Conservation (phyloP, 2,888 invertebrate species). For the Gonocerus acuteangulatus region DNA sequence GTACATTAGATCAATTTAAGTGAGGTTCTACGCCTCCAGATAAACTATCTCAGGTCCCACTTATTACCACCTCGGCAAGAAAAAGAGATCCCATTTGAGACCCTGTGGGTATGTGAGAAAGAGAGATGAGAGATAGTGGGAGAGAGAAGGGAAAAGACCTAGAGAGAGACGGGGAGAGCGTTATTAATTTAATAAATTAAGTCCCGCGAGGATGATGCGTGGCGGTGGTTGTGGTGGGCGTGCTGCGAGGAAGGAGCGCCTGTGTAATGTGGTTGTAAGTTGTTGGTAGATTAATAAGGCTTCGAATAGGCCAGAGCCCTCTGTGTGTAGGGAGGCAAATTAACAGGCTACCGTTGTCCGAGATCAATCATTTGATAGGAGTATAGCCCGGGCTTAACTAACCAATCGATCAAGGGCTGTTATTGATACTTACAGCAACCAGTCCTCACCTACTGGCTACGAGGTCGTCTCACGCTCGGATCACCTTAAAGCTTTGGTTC, state of each 20-base stretch:
- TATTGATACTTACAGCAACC: constrained; percentile 34
- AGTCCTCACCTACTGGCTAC: constrained; percentile 28
- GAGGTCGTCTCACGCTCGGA: background rate
- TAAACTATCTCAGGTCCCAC: background rate
- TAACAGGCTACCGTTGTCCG: constrained; percentile 35
- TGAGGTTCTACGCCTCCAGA: background rate
- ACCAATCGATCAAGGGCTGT: constrained; percentile 35
- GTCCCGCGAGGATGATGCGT: background rate
- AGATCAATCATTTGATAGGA: constrained; percentile 37
- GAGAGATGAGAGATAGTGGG: background rate
- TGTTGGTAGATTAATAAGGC: constrained; percentile 18
- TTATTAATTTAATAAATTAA: constrained; percentile 28
- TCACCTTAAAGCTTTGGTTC: too few species aligned
- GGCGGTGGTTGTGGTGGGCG: background rate
- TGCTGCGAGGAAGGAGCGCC: background rate
- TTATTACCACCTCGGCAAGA: constrained; percentile 9
- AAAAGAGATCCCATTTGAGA: too few species aligned
- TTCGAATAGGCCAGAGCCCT: background rate
- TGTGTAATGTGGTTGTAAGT: constrained; percentile 35
- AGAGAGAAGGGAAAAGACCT: background rate
- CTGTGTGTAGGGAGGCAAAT: constrained; percentile 18
- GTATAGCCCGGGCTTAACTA: constrained; percentile 29
- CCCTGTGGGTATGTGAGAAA: background rate
- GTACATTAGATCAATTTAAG: constrained; percentile 10
- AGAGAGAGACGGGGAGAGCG: background rate